Conservation (phyloP, 2,113 vertebrate species). For the Hemibagrus wyckioides region DNA sequence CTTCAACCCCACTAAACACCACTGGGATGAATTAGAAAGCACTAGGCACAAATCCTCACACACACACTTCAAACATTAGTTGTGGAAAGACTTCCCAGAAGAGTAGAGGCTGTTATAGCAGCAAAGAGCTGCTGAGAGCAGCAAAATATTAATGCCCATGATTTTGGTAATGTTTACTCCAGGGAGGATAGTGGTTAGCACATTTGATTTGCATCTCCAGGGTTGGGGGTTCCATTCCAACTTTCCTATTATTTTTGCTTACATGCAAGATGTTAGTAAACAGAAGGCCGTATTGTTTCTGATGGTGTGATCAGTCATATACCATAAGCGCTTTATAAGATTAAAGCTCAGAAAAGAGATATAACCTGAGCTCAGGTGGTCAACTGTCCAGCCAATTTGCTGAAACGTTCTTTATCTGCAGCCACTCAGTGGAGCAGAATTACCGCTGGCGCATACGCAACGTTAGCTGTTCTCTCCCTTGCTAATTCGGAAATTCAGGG, state of each 20-base stretch:
- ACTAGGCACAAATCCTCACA: background rate
- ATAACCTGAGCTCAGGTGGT: background rate
- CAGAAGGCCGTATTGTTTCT: background rate
- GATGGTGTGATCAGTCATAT: background rate
- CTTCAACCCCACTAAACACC: background rate
- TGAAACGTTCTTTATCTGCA: slow-evolving; percentile 1
- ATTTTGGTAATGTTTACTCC: background rate
- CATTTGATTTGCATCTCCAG: too few relatives aligned
- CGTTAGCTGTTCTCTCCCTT: background rate
- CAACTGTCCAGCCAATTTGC: background rate
- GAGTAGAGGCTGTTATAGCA: background rate
- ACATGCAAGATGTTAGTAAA: background rate
- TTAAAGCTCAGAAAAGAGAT: background rate
- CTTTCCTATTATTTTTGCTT: background rate
- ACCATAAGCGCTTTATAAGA: background rate
- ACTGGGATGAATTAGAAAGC: background rate
- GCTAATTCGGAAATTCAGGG: background rate
- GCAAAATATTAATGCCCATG: background rate
- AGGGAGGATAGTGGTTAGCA: too few relatives aligned
- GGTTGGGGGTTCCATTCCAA: too few relatives aligned
- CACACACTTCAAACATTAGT: background rate
- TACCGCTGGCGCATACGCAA: background rate
- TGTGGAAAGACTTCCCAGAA: background rate
- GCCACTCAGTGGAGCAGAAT: background rate
- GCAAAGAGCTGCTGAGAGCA: background rate